These are phyloP conservation scores for Tapirus terrestris DNA, from an alignment of 2,113 vertebrate genomes.

Conservation along the genomic window DNA sequence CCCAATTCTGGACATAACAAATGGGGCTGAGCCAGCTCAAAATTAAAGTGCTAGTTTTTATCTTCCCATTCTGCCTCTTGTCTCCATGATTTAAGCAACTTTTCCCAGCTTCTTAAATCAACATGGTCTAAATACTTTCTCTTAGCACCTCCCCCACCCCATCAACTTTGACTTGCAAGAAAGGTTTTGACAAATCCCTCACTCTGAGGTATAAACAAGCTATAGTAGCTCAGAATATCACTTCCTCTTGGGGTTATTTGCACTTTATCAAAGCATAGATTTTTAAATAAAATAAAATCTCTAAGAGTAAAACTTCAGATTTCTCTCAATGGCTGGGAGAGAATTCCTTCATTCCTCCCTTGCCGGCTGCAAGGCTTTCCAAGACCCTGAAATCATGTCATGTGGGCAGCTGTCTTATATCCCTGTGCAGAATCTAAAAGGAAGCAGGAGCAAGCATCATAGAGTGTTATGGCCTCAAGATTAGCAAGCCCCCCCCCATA, in stretches of 20 bases:
- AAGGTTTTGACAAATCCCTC: background rate
- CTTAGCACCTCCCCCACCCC: fast-evolving
- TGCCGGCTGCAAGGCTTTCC: fast-evolving
- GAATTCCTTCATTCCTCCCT: background rate
- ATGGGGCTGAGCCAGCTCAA: background rate
- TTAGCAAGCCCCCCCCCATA: background rate
- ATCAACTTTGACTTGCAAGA: background rate
- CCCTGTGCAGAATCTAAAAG: background rate
- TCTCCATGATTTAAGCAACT: no score
- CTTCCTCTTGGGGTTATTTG: background rate
- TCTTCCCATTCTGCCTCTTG: background rate
- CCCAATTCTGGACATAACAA: background rate
- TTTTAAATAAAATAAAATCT: background rate
- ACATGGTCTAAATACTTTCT: background rate
- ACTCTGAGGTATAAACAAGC: background rate
- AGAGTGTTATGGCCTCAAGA: fast-evolving
- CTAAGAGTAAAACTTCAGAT: background rate
- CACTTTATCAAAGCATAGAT: background rate
- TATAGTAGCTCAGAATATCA: background rate
- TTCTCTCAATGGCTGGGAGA: background rate
- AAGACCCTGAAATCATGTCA: background rate
- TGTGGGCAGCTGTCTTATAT: background rate
- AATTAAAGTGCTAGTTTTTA: background rate
- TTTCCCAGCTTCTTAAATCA: background rate
- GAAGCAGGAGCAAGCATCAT: background rate